Conservation (phyloP, 2,113 vertebrate species). For the Nipponia nippon region DNA sequence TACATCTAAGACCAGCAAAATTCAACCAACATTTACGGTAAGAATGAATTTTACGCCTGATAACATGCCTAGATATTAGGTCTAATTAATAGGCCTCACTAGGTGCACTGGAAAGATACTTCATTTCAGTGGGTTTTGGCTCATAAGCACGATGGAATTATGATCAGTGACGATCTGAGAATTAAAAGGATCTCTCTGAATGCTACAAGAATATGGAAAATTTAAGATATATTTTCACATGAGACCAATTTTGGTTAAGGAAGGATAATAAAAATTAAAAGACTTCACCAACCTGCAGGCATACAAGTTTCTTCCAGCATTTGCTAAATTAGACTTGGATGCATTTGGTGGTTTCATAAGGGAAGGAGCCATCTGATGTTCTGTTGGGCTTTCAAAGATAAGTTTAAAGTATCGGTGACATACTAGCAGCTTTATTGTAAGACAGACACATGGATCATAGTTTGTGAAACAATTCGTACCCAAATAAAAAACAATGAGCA, state of each 20-base stretch:
- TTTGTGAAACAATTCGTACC: neutral
- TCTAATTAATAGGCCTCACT: neutral
- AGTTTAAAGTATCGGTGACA: conserved; percentile 7
- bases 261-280: neutral
- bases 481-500: neutral
- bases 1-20: neutral
- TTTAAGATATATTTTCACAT: neutral
- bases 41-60: neutral
- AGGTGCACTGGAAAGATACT: neutral
- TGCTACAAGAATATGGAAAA: neutral
- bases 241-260: neutral
- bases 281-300: conserved; percentile 59
- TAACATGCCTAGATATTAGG: neutral
- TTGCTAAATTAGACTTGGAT: conserved; percentile 5
- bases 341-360: conserved; percentile 45
- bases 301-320: conserved; percentile 42
- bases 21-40: neutral
- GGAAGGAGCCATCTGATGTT: conserved; percentile 18
- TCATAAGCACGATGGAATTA: neutral
- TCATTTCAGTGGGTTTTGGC: neutral
- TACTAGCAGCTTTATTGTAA: conserved; percentile 3
- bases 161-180: neutral
- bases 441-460: neutral
- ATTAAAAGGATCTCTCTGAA: neutral
- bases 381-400: conserved; percentile 61